These are phyloP conservation scores for Phenacoccus solenopsis DNA, from an alignment of 1,140 invertebrate species.

Conservation along the genomic window DNA sequence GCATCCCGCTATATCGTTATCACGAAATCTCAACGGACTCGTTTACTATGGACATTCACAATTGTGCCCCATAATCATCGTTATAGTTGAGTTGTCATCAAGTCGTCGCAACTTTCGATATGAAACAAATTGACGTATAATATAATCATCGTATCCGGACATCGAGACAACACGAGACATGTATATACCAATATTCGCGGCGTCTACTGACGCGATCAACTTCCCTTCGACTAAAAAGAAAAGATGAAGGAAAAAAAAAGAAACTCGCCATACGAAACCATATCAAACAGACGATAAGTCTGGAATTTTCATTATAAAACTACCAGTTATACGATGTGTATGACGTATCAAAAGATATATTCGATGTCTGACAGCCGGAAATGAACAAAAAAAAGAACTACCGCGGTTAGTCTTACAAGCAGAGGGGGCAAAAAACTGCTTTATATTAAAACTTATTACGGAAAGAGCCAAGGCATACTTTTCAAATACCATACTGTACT, in stretches of 20 bases:
- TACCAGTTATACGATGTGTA: background rate
- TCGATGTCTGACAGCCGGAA: background rate
- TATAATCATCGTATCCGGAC: too few species aligned
- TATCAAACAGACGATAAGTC: background rate
- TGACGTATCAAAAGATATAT: background rate
- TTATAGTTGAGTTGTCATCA: too few species aligned
- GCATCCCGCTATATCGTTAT: too few species aligned
- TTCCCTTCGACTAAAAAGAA: background rate
- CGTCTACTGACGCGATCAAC: background rate
- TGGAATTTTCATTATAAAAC: background rate
- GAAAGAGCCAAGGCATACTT: background rate
- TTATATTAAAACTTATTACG: slow-evolving; percentile 3
- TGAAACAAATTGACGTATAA: too few species aligned
- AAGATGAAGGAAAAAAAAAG: background rate
- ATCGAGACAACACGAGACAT: background rate
- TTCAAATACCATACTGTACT: background rate
- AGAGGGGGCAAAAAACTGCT: background rate
- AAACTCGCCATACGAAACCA: background rate
- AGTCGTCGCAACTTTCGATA: too few species aligned
- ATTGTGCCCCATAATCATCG: too few species aligned
- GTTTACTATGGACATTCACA: too few species aligned
- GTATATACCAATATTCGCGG: too few species aligned
- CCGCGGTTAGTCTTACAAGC: background rate
- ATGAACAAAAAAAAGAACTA: background rate
- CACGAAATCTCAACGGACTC: too few species aligned